These are phyloP conservation scores for Phalera bucephala DNA, from an alignment of 2,888 invertebrate genomes.

Conservation along the genomic window DNA sequence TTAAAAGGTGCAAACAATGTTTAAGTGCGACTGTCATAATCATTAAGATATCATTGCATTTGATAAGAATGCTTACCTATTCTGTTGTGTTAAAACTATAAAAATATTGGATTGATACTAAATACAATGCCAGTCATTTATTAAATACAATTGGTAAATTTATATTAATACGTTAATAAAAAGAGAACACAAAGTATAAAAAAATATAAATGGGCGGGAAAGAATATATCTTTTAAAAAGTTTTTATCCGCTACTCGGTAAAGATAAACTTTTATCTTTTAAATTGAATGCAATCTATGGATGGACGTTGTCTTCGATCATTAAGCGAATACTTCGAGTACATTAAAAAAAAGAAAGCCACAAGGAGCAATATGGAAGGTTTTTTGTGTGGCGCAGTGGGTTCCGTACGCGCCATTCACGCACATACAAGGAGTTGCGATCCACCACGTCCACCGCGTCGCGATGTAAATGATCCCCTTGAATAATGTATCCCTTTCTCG, in stretches of 20 bases:
- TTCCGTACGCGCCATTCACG: constrained; percentile 58
- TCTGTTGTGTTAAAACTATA: no score
- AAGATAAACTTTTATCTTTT: constrained; percentile 42
- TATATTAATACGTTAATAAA: background rate
- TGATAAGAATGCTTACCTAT: no score
- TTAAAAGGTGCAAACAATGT: no score
- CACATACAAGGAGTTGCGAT: constrained; percentile 71
- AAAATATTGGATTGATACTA: background rate
- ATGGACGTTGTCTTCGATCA: constrained; percentile 55
- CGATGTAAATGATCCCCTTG: constrained; percentile 81
- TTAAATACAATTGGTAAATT: background rate
- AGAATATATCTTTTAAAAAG: background rate
- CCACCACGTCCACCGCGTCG: constrained; percentile 64
- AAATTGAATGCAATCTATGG: constrained; percentile 56
- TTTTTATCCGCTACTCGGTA: constrained; percentile 26
- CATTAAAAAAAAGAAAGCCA: constrained; percentile 65
- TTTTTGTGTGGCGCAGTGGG: constrained; percentile 67
- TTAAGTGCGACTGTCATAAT: no score
- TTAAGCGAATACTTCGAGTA: constrained; percentile 60
- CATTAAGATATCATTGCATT: no score
- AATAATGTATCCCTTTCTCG: constrained; percentile 79
- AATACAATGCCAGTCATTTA: background rate
- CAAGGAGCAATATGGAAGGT: constrained; percentile 66
- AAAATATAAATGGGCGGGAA: no score
- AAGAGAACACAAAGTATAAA: background rate